These are phyloP conservation scores for Lepeophtheirus salmonis DNA, from an alignment of 1,140 invertebrate genomes.

Conservation along the genomic window DNA sequence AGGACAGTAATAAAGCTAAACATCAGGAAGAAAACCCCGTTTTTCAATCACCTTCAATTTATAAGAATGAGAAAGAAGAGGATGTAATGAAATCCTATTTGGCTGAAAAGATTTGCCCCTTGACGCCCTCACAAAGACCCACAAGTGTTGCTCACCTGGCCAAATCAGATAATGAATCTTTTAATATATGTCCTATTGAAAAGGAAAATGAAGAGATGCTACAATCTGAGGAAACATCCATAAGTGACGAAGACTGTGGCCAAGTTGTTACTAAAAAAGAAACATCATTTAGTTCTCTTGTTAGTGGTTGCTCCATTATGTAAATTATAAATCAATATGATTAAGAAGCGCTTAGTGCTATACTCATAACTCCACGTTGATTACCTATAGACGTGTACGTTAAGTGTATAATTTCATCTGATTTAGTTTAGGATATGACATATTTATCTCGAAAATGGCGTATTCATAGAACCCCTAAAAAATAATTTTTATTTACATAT, in stretches of 20 bases:
- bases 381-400: no score
- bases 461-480: no score
- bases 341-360: no score
- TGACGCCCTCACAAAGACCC: constrained; percentile 11
- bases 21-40: not conserved
- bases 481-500: no score
- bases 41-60: constrained; percentile 16
- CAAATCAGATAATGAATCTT: not conserved
- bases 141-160: constrained; percentile 15
- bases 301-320: not conserved
- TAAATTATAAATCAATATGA: no score
- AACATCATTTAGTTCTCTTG: not conserved
- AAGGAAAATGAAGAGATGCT: not conserved
- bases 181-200: no score
- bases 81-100: constrained; percentile 13
- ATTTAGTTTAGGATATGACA: no score
- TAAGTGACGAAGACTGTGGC: not conserved
- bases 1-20: constrained; percentile 7
- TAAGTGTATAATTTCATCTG: no score
- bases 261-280: no score
- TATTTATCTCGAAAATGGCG: no score
- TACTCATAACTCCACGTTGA: no score
- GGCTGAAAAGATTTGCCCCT: constrained; percentile 1
- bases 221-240: not conserved
- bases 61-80: not conserved